Evolutionary conservation across 2,113 vertebrate genomes (phyloP), one percentile per base, ranked within the genome.

Genomic region (Salvelinus namaycush): DNA sequence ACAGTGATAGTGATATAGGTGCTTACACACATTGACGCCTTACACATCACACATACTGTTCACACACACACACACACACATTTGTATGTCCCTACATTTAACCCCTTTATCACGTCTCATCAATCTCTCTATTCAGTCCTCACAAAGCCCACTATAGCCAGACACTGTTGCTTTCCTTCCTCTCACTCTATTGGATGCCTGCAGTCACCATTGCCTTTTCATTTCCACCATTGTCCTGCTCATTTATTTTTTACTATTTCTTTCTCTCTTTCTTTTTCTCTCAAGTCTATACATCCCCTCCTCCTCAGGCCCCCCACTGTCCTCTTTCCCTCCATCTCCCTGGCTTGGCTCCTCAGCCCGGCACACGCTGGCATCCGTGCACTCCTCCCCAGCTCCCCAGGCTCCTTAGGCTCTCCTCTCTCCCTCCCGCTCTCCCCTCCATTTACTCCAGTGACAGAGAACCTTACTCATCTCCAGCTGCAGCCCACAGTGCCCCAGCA

Each of bases 401-500:
- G 16, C 51, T 14, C 11, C 29, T 69, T 24, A 13, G 34, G 51
- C 64, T 39, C 65, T 39, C 68, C 54, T 82, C 69, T 57, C 78
- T 69, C 75, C 57, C 75, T 44, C 39, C 39, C 39, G 39, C 39
- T 44, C 39, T 44, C 9, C 76, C 59, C 75, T 83, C 71, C 64
- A 20, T 74, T 73, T 49, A 67, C 83, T 84, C 71, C 26, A 18
- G 59, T 44, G 20, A 13, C 20, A 54, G 49, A 54, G 49, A 54
- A 54, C 20, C 13, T 65, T 34, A 44, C 44, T 65, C 39, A 27
- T 60, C 27, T 39, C 24, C 31, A 81, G 82, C 85, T 82, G 74
- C 79, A 82, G 84, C 90, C 78, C 73, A 83, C 76, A 87, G 86
- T 77, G 79, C 85, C 81, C 81, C 81, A 86, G 90, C 87, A 86